Base-by-base conservation (phyloP, 2,888 invertebrate genomes). In the Chironomus tentans region DNA sequence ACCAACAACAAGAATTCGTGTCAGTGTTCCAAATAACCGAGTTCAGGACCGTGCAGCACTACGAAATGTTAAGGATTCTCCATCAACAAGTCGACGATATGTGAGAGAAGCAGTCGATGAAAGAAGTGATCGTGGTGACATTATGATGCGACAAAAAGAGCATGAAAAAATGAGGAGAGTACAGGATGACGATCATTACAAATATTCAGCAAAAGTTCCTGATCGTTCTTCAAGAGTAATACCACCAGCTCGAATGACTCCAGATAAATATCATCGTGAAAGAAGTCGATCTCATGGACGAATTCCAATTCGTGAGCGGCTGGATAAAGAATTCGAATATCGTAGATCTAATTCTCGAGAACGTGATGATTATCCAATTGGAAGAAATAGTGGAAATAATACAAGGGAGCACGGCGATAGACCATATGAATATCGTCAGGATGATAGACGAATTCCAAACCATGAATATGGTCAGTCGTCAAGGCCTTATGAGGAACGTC, bases 61-160 rank as follows among this genome's bases (percentile, higher is more conserved):
- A 4, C 7, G 77, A 78, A 1, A 0, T 12, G 5, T 48, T 4
- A 48, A 68, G 77, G 61, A 76, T 69, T 76, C 76, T 3, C 76
- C 76, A 12, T 69, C 61, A 28, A 21, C 15, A 12, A 48, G 48
- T 68, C 72, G 82, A 1, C 77, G 81, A 79, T 76, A 81, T 80
- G 87, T 87, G 79, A 79, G 87, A 10, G 88, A 88, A 80, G 87
- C 87, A 0, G 87, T 87, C 0, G 81, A 88, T 76, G 90, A 89
- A 2, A 85, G 92, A 78, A 90, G 91, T 74, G 38, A 38, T 38
- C 7, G 38, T 10, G 38, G 38, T 0, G 38, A 38, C 10, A 10
- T 38, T 10, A 88, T 92, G 76, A 18, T 87, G 78, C 84, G 88
- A 78, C 87, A 86, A 78, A 83, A 88, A 76, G 90, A 87, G 78